These are phyloP conservation scores for Dasypolia templi DNA, from an alignment of 2,888 invertebrate species.

Conservation along the genomic window DNA sequence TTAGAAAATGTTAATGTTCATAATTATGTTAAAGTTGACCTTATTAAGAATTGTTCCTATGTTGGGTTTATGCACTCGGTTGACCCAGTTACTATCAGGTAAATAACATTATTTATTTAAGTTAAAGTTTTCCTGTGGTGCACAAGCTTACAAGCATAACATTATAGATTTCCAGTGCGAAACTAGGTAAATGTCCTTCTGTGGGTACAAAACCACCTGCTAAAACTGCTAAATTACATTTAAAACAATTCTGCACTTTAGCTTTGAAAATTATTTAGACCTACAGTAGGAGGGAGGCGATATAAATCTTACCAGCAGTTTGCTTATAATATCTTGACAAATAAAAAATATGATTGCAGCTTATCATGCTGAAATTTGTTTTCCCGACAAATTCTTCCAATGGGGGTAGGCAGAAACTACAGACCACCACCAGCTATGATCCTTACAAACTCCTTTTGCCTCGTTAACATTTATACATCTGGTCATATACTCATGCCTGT, in stretches of 20 bases:
- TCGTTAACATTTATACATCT: too few relatives aligned
- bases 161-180: neutral
- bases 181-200: neutral
- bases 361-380: neutral
- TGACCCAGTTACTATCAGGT: conserved; percentile 84
- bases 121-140: neutral
- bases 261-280: neutral
- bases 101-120: conserved; percentile 46
- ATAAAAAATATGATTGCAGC: too few relatives aligned
- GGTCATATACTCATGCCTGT: too few relatives aligned
- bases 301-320: neutral
- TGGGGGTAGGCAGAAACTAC: too few relatives aligned
- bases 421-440: too few relatives aligned
- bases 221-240: neutral
- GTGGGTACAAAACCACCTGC: neutral
- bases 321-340: neutral
- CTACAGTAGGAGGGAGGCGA: neutral
- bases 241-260: neutral
- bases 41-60: conserved; percentile 74
- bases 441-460: too few relatives aligned
- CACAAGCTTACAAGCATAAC: neutral
- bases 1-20: conserved; percentile 76
- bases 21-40: conserved; percentile 78
- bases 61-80: conserved; percentile 82
- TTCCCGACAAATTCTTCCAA: too few relatives aligned